A percentile compares a stretch with the other conserved stretches of the same genome.
Conservation (phyloP, 1,140 invertebrate genomes). For the Musca domestica region DNA sequence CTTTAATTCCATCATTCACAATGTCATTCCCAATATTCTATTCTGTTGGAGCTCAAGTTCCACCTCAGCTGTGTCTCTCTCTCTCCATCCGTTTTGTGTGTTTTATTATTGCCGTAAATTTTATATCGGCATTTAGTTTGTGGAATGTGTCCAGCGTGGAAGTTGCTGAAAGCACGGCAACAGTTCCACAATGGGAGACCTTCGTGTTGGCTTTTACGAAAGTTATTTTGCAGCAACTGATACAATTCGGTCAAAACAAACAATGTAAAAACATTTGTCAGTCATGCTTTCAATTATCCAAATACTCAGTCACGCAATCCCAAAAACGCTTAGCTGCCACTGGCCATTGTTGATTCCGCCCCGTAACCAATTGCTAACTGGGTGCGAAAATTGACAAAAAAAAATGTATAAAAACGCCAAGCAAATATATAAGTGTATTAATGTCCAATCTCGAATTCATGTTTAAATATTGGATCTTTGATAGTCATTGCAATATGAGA, state of each 20-base stretch:
- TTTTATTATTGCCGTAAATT: neutral
- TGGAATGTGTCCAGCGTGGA: neutral
- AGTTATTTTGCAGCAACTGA: neutral
- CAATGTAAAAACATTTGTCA: neutral
- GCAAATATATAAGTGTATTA: no score
- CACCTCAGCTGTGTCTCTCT: neutral
- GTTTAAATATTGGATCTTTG: no score
- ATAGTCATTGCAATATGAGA: no score
- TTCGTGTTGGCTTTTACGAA: conserved; percentile 13
- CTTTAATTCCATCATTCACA: neutral
- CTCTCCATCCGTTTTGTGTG: neutral
- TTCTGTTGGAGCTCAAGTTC: neutral
- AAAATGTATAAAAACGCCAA: neutral
- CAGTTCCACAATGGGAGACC: neutral
- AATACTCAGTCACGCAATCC: conserved; percentile 8
- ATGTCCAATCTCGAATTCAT: no score
- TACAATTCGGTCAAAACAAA: neutral
- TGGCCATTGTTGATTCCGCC: no score
- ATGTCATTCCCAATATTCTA: neutral
- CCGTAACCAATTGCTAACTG: no score
- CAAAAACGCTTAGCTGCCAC: neutral
- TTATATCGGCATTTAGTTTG: neutral
- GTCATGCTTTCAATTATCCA: conserved; percentile 1
- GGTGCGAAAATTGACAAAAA: neutral
- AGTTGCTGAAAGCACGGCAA: neutral